Percentiles rank a stretch among this genome's conserved stretches.
Evolutionary conservation across 2,888 invertebrate species (phyloP).

Genomic region (Hesperia comma): DNA sequence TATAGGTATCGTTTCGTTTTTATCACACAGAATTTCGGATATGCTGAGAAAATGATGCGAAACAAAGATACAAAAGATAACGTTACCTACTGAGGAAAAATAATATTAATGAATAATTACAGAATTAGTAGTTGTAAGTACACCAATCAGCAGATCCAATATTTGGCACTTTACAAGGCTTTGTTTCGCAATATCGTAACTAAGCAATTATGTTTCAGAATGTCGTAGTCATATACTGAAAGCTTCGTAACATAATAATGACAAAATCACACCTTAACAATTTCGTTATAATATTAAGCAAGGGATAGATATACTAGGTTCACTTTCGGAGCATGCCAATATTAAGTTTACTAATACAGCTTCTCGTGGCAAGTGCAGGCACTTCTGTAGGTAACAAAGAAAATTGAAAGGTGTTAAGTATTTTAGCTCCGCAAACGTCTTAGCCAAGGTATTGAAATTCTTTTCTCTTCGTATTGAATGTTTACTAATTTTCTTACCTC

Average conservation of each 20-base stretch:
- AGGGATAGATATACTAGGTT: conserved; percentile 11
- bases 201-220: neutral
- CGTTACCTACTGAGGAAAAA: too few species aligned
- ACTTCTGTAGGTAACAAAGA: neutral
- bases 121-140: too few species aligned
- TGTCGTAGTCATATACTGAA: neutral
- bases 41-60: too few species aligned
- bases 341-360: conserved; percentile 10
- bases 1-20: too few species aligned
- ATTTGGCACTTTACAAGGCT: too few species aligned
- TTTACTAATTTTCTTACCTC: neutral
- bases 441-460: neutral
- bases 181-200: too few species aligned
- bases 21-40: too few species aligned
- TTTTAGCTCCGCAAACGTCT: neutral
- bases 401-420: neutral
- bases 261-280: conserved; percentile 1
- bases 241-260: conserved; percentile 10
- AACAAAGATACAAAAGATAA: too few species aligned
- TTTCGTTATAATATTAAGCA: conserved; percentile 11
- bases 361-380: neutral
- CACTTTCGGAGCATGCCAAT: conserved; percentile 15
- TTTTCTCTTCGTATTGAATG: neutral
- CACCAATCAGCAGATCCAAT: too few species aligned
- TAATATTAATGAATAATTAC: too few species aligned